Conservation (phyloP, 2,113 vertebrate species). For the Atlantisia rogersi region DNA sequence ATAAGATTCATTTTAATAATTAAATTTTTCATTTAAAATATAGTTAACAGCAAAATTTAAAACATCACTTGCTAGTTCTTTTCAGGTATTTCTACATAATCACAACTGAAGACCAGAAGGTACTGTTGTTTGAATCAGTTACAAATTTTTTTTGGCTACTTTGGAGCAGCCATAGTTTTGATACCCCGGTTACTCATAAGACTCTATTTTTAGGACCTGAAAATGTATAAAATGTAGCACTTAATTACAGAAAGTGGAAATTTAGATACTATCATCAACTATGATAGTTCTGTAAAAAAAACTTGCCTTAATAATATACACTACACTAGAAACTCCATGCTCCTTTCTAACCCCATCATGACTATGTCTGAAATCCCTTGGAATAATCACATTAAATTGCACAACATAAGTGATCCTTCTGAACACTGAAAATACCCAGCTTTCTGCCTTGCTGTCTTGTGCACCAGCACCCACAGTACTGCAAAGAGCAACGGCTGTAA, state of each 20-base stretch:
- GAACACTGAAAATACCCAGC: background rate
- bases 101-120: background rate
- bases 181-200: background rate
- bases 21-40: background rate
- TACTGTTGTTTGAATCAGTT: background rate
- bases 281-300: background rate
- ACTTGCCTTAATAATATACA: background rate
- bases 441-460: background rate
- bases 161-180: background rate
- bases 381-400: background rate
- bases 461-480: background rate
- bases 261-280: background rate
- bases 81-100: background rate
- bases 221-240: background rate
- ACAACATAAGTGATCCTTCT: background rate
- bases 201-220: background rate
- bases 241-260: background rate
- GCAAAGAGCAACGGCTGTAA: background rate
- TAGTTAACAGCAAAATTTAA: background rate
- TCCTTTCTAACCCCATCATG: background rate
- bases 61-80: background rate
- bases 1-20: background rate
- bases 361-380: background rate
- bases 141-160: background rate
- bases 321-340: background rate